Conservation (phyloP, 2,888 invertebrate genomes). For the Microctonus aethiopoides region DNA sequence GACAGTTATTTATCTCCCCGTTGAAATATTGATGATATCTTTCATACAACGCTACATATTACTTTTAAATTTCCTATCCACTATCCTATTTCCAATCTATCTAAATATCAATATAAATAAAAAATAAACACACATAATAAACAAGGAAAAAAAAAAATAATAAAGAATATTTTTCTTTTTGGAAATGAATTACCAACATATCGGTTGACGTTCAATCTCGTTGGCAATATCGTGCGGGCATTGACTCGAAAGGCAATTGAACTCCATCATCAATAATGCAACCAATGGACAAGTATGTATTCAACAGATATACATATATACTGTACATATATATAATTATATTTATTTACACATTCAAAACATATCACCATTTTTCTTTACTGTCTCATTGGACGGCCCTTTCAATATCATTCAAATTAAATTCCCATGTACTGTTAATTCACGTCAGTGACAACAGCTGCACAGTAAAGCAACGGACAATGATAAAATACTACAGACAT, state of each 20-base stretch:
- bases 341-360: too few species aligned
- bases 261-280: slow-evolving; percentile 26
- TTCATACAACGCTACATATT: not conserved
- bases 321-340: not conserved
- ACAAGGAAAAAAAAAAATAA: too few species aligned
- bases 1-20: slow-evolving; percentile 23
- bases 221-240: slow-evolving; percentile 26
- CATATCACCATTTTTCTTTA: not conserved
- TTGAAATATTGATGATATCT: slow-evolving; percentile 28
- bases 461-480: slow-evolving; percentile 16
- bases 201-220: slow-evolving; percentile 1
- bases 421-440: slow-evolving; percentile 49
- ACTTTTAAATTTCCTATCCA: not conserved
- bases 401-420: slow-evolving; percentile 49
- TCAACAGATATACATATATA: not conserved
- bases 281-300: not conserved
- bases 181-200: slow-evolving; percentile 7
- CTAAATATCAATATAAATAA: not conserved
- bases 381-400: slow-evolving; percentile 11
- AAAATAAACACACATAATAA: not conserved
- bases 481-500: not conserved
- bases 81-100: slow-evolving; percentile 1
- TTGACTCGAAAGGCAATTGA: slow-evolving; percentile 31
- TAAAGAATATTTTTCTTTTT: not conserved
- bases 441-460: slow-evolving; percentile 45